A percentile compares a stretch with the other conserved stretches of the same genome.
Evolutionary conservation across 1,140 invertebrate species (phyloP).

Genomic region (Neelides sp.): DNA sequence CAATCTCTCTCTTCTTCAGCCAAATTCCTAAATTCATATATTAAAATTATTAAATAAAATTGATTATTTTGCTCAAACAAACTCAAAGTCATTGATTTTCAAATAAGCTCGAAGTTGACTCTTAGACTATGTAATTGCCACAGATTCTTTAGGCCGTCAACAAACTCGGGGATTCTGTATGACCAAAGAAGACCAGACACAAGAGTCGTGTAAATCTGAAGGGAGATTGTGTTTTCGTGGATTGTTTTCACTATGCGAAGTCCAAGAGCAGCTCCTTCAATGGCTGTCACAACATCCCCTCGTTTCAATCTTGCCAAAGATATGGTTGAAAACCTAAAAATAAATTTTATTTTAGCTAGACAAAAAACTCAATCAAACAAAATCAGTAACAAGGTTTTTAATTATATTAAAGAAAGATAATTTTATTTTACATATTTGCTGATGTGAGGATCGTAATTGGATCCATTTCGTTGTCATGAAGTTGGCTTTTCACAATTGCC

Average conservation of each 20-base stretch:
- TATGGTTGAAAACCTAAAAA: background rate
- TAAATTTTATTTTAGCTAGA: background rate
- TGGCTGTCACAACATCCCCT: constrained; percentile 11
- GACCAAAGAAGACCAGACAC: constrained; percentile 2
- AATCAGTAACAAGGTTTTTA: background rate
- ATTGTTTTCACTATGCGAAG: constrained; percentile 17
- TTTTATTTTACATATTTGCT: constrained; percentile 20
- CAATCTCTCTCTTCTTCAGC: constrained; percentile 18
- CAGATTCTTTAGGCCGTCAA: constrained; percentile 16
- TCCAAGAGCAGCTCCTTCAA: constrained; percentile 16
- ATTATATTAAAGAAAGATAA: background rate
- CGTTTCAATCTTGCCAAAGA: background rate
- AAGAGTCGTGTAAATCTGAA: constrained; percentile 15
- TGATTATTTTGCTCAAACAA: background rate
- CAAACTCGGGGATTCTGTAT: constrained; percentile 14
- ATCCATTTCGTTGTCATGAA: constrained; percentile 10
- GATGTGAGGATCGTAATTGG: constrained; percentile 14
- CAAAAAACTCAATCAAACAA: background rate
- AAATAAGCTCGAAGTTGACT: background rate
- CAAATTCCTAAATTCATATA: constrained; percentile 7
- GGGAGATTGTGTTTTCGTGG: constrained; percentile 16
- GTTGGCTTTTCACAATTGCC: constrained; percentile 4
- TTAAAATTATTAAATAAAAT: background rate
- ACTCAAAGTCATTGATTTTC: background rate
- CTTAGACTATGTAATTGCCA: constrained; percentile 10